These are phyloP conservation scores for Synergus gifuensis DNA, from an alignment of 2,888 invertebrate genomes.

Conservation along the genomic window DNA sequence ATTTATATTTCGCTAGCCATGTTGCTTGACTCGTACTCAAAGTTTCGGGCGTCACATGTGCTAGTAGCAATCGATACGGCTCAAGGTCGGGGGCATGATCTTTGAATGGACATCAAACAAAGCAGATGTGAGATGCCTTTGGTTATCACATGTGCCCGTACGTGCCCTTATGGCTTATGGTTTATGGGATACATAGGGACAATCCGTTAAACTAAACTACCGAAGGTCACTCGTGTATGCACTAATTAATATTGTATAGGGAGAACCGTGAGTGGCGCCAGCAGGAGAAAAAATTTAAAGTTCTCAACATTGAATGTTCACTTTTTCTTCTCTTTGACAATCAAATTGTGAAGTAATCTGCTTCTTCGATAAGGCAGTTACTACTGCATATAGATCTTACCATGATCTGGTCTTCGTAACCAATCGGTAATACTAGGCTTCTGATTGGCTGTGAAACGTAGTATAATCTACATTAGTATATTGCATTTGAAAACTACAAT, in stretches of 20 bases:
- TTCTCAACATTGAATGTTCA: neutral
- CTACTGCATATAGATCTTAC: no score
- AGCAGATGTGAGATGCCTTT: slow-evolving; percentile 16
- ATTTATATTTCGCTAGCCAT: slow-evolving; percentile 25
- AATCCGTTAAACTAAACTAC: slow-evolving; percentile 13
- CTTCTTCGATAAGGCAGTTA: neutral
- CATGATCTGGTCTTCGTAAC: no score
- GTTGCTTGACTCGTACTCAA: slow-evolving; percentile 44
- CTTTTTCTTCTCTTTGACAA: neutral
- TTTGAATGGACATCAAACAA: slow-evolving; percentile 50
- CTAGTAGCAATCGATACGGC: slow-evolving; percentile 51
- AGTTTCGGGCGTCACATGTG: slow-evolving; percentile 51
- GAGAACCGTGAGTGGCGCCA: neutral
- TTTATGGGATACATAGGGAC: neutral
- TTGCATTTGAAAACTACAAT: no score
- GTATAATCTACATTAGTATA: no score
- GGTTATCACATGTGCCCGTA: slow-evolving; percentile 17
- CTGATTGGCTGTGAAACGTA: no score
- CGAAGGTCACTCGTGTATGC: neutral
- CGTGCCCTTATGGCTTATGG: neutral
- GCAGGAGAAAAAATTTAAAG: neutral
- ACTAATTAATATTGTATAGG: neutral
- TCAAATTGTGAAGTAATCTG: neutral
- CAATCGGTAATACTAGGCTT: no score
- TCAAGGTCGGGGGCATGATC: slow-evolving; percentile 57